Conservation (phyloP, 2,797 vertebrate species). For the Pangasius mekongensis region DNA sequence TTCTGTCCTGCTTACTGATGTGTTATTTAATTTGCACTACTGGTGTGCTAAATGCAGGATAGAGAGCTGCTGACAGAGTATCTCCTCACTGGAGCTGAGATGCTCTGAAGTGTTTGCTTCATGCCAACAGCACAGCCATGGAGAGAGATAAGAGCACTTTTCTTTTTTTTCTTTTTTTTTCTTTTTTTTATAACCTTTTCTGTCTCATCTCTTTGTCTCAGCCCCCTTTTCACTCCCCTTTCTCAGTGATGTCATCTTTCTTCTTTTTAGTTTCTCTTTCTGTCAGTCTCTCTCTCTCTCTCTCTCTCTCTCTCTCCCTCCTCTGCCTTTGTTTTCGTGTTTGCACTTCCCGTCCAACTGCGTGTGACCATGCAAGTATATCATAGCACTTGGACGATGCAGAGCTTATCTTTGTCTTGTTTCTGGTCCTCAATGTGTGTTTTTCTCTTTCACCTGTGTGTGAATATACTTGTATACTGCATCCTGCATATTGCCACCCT, state of each 20-base stretch:
- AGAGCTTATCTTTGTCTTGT: background rate
- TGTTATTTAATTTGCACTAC: constrained; percentile 63
- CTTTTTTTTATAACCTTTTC: constrained; percentile 18
- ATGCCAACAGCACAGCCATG: constrained; percentile 38
- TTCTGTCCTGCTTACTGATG: constrained; percentile 45
- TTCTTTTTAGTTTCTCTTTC: constrained; percentile 19
- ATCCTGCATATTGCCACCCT: background rate
- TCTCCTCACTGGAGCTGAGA: constrained; percentile 51
- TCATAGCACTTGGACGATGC: background rate
- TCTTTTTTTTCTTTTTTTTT: background rate
- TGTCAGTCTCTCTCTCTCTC: constrained; percentile 21
- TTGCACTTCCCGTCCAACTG: background rate
- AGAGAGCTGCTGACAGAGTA: constrained; percentile 59
- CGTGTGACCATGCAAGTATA: background rate
- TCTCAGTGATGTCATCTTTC: constrained; percentile 34
- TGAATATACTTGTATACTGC: background rate
- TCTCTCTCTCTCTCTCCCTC: background rate
- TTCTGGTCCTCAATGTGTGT: background rate
- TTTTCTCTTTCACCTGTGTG: background rate
- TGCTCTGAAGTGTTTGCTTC: constrained; percentile 46
- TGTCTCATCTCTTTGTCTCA: constrained; percentile 30
- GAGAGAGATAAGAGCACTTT: constrained; percentile 33
- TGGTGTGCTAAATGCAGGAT: constrained; percentile 76
- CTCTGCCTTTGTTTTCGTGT: background rate
- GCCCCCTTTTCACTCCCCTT: constrained; percentile 2